Evolutionary conservation across 1,140 invertebrate species (phyloP).

Genomic region (Alviniconcha marisindica): DNA sequence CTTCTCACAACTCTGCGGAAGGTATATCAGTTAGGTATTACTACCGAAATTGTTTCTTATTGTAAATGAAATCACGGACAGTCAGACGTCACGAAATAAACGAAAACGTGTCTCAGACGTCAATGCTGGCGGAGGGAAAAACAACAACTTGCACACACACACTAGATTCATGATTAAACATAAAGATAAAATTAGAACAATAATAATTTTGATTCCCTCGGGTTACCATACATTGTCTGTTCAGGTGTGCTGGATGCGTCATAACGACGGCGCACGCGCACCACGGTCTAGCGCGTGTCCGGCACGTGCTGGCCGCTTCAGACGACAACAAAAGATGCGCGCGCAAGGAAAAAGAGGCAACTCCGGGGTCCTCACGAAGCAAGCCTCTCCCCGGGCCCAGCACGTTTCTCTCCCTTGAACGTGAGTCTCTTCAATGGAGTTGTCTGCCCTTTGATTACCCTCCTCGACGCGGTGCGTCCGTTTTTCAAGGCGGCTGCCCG

Average conservation of each 20-base stretch:
- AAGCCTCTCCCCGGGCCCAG: not conserved
- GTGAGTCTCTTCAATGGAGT: slow-evolving; percentile 23
- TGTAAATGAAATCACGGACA: no score
- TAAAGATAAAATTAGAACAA: no score
- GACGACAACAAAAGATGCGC: slow-evolving; percentile 33
- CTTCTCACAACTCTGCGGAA: no score
- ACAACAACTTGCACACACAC: not conserved
- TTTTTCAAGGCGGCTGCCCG: slow-evolving; percentile 6
- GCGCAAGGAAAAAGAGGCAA: slow-evolving; percentile 3
- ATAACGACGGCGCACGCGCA: slow-evolving; percentile 31
- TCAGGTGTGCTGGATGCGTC: slow-evolving; percentile 39
- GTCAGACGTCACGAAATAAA: no score
- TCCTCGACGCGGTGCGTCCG: slow-evolving; percentile 5
- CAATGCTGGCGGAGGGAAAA: not conserved
- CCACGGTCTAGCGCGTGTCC: not conserved
- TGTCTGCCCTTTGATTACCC: slow-evolving; percentile 25
- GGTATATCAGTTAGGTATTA: no score
- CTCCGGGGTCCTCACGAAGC: not conserved
- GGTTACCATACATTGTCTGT: slow-evolving; percentile 3
- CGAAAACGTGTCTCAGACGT: no score
- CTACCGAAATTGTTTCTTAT: no score
- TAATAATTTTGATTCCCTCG: not conserved
- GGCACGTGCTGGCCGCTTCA: slow-evolving; percentile 25
- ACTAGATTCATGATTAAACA: not conserved
- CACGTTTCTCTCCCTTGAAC: slow-evolving; percentile 30